Conservation (phyloP, 2,888 invertebrate species). For the Mythimna impura region DNA sequence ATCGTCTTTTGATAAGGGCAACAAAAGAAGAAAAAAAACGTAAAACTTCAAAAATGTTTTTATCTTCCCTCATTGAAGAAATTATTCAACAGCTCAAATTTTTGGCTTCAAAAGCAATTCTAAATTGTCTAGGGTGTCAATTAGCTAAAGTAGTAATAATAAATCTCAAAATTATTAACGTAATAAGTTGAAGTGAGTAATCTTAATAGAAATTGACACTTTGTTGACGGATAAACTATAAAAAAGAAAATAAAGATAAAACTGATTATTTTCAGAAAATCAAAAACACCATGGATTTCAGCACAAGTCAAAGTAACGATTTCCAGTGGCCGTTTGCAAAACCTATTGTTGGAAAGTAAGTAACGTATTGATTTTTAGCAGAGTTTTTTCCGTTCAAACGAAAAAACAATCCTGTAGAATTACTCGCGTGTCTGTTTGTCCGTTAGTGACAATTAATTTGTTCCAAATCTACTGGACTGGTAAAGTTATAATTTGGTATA, state of each 20-base stretch:
- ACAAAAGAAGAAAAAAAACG: slow-evolving; percentile 72
- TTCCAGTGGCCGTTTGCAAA: slow-evolving; percentile 91
- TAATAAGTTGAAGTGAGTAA: slow-evolving; percentile 74
- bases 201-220: slow-evolving; percentile 29
- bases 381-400: too few relatives aligned
- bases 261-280: slow-evolving; percentile 46
- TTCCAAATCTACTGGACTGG: too few relatives aligned
- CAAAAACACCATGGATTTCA: slow-evolving; percentile 83
- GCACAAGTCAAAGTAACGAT: slow-evolving; percentile 86
- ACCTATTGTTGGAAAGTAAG: slow-evolving; percentile 89
- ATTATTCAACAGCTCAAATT: slow-evolving; percentile 85
- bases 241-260: slow-evolving; percentile 19
- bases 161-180: slow-evolving; percentile 87
- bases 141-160: slow-evolving; percentile 84
- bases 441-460: too few relatives aligned
- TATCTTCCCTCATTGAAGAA: slow-evolving; percentile 89
- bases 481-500: too few relatives aligned
- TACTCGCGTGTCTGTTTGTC: too few relatives aligned
- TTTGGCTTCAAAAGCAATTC: slow-evolving; percentile 85
- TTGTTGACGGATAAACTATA: slow-evolving; percentile 38
- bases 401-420: too few relatives aligned
- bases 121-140: slow-evolving; percentile 90
- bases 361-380: slow-evolving; percentile 10
- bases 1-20: slow-evolving; percentile 34
- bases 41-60: slow-evolving; percentile 88